Percentiles rank a stretch among this genome's conserved stretches.
Evolutionary conservation across 2,113 vertebrate species (phyloP).

Genomic region (Vireo altiloquus): DNA sequence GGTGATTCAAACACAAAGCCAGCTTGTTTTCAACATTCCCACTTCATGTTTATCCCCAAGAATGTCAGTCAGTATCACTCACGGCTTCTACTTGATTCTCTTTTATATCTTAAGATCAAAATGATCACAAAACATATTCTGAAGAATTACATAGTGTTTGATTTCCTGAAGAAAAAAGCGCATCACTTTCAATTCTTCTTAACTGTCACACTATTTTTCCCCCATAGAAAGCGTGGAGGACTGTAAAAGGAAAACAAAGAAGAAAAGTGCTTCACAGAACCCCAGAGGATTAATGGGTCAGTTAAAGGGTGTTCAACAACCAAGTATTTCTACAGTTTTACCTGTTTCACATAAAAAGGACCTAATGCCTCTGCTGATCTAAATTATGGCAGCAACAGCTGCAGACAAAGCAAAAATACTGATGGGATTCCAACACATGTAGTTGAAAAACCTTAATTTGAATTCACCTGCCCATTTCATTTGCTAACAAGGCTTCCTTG

Average conservation of each 20-base stretch:
- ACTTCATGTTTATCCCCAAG: slow-evolving; percentile 1
- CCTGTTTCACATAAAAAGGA: background rate
- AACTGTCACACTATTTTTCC: background rate
- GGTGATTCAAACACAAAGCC: background rate
- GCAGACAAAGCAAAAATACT: background rate
- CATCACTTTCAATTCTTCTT: background rate
- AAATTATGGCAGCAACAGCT: background rate
- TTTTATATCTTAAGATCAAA: background rate
- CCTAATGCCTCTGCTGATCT: background rate
- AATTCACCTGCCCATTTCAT: background rate
- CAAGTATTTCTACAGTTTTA: background rate
- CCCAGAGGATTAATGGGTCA: background rate
- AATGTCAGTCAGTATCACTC: slow-evolving; percentile 17
- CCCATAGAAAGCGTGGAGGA: background rate
- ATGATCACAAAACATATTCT: background rate
- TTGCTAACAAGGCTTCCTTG: background rate
- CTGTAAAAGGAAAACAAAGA: background rate
- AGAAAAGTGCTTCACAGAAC: background rate
- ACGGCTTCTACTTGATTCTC: background rate
- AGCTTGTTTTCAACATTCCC: slow-evolving; percentile 12
- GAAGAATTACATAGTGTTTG: background rate
- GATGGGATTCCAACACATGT: background rate
- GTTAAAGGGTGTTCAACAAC: background rate
- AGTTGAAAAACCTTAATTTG: background rate
- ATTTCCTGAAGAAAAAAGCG: background rate